Evolutionary conservation across 2,113 vertebrate species (phyloP).

Genomic region (Paradoxurus hermaphroditus): DNA sequence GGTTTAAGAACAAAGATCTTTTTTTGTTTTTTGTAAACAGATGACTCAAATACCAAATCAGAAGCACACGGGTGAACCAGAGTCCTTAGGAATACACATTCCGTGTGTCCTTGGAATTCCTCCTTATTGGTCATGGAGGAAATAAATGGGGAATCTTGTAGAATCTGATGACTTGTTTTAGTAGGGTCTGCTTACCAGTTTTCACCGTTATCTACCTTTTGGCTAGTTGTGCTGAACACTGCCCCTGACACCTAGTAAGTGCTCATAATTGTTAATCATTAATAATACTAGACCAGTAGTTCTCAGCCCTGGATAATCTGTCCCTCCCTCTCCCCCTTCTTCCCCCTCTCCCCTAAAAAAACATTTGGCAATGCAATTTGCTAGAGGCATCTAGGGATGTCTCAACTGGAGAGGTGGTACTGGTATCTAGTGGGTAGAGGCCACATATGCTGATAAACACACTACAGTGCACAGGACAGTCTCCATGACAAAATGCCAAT

Average conservation of each 20-base stretch:
- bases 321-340: background rate
- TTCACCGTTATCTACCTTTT: background rate
- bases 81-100: background rate
- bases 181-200: background rate
- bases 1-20: background rate
- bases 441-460: background rate
- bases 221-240: background rate
- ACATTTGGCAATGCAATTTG: background rate
- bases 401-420: background rate
- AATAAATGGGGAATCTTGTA: background rate
- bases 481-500: background rate
- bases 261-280: background rate
- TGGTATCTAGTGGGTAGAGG: background rate
- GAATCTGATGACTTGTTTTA: background rate
- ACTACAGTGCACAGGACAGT: background rate
- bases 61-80: background rate
- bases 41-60: background rate
- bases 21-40: background rate
- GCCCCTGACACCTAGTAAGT: background rate
- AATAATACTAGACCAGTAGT: background rate
- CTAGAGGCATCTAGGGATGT: background rate
- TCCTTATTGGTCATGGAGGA: background rate
- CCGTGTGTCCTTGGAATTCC: background rate
- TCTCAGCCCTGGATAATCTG: background rate
- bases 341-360: background rate